These are phyloP conservation scores for Leptodactylus fuscus DNA, from an alignment of 2,113 vertebrate genomes.

Conservation along the genomic window DNA sequence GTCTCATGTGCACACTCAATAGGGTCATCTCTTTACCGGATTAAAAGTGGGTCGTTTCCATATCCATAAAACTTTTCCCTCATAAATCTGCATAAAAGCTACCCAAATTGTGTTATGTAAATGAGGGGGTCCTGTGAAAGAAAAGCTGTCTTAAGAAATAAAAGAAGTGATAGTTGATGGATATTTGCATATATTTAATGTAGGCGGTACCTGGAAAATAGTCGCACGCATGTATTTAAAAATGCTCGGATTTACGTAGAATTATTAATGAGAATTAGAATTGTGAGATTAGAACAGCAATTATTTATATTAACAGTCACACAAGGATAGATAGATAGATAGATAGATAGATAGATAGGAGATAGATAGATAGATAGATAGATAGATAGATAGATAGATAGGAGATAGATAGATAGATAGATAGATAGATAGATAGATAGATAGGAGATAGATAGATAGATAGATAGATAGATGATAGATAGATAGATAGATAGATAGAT, in stretches of 20 bases:
- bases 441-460: no score
- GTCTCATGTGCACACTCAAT: slow-evolving; percentile 48
- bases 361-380: no score
- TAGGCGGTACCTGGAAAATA: background rate
- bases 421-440: no score
- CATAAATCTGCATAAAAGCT: slow-evolving; percentile 53
- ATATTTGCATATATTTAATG: slow-evolving; percentile 34
- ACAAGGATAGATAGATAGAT: no score
- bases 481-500: no score
- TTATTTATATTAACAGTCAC: no score
- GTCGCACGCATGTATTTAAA: background rate
- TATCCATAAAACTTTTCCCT: slow-evolving; percentile 54
- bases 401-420: no score
- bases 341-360: no score
- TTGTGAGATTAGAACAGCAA: no score
- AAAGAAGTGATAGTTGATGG: slow-evolving; percentile 34
- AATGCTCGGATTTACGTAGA: background rate
- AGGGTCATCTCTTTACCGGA: slow-evolving; percentile 31
- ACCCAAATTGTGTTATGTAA: slow-evolving; percentile 37
- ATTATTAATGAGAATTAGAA: no score
- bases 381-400: no score
- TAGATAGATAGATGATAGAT: no score
- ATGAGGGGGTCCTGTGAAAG: slow-evolving; percentile 37
- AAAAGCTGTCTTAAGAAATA: slow-evolving; percentile 52
- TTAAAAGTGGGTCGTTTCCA: slow-evolving; percentile 47